Conservation (phyloP, 2,113 vertebrate genomes). For the Crotalus helleri region DNA sequence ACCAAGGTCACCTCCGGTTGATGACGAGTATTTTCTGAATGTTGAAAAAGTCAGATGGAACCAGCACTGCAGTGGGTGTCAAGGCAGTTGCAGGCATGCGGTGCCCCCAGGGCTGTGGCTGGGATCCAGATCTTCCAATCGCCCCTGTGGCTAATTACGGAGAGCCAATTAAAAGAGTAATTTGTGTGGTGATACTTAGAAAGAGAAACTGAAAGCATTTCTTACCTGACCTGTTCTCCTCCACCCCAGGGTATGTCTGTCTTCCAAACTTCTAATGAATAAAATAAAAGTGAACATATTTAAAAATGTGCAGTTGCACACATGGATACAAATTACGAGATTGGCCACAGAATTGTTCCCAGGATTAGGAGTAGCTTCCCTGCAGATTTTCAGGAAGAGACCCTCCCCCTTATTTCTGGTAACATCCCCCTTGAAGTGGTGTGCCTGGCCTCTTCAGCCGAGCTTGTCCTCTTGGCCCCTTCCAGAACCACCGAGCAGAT, state of each 20-base stretch:
- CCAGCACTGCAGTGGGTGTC: background rate
- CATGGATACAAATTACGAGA: background rate
- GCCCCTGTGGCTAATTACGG: background rate
- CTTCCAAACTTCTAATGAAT: background rate
- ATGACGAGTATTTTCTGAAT: background rate
- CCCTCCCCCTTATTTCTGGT: background rate
- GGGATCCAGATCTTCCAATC: background rate
- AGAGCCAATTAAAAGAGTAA: background rate
- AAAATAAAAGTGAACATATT: background rate
- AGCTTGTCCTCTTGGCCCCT: background rate
- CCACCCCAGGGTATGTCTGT: background rate
- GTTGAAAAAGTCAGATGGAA: background rate
- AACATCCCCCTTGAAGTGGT: background rate
- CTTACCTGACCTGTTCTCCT: background rate
- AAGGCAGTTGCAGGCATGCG: no score
- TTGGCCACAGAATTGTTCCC: background rate
- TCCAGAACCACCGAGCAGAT: constrained; percentile 84
- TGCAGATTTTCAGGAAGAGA: background rate
- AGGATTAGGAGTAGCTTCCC: background rate
- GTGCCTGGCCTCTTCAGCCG: background rate
- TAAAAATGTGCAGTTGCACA: background rate
- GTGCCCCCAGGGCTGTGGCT: background rate
- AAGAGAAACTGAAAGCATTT: background rate
- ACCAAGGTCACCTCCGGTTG: background rate
- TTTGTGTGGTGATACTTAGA: background rate